Evolutionary conservation across 1,140 invertebrate genomes (phyloP).

Genomic region (Homarus americanus): DNA sequence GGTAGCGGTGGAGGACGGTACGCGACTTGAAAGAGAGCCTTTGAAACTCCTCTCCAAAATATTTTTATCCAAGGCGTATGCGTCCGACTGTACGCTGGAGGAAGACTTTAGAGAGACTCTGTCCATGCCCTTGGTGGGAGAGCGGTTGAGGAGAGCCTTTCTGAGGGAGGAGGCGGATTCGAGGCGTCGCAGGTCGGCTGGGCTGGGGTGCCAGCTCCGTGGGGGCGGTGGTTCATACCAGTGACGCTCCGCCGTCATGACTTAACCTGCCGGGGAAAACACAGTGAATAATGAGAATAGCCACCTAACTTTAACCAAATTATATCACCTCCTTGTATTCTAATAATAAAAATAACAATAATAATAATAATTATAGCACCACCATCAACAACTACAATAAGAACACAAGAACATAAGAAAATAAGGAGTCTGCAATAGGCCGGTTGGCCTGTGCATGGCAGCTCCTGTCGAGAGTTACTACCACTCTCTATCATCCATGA

Average conservation of each 20-base stretch:
- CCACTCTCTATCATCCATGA: no score
- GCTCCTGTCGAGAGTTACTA: no score
- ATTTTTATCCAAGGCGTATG: constrained; percentile 2
- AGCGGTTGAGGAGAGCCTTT: constrained; percentile 40
- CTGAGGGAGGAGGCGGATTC: constrained; percentile 41
- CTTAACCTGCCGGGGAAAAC: not conserved
- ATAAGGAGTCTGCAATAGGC: no score
- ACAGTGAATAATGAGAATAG: not conserved
- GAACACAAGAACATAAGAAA: no score
- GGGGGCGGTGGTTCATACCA: constrained; percentile 58
- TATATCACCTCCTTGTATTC: no score
- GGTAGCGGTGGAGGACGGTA: not conserved
- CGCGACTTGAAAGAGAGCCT: not conserved
- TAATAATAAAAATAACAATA: no score
- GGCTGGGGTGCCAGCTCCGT: constrained; percentile 34
- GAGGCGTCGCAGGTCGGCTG: constrained; percentile 20
- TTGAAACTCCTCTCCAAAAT: not conserved
- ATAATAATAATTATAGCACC: no score
- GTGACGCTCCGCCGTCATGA: constrained; percentile 45
- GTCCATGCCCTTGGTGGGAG: not conserved
- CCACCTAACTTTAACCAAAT: no score
- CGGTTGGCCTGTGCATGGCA: no score
- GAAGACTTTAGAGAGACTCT: not conserved
- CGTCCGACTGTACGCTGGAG: not conserved
- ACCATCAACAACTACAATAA: no score